Conservation (phyloP, 1,140 invertebrate species). For the Drosophila novamexicana region DNA sequence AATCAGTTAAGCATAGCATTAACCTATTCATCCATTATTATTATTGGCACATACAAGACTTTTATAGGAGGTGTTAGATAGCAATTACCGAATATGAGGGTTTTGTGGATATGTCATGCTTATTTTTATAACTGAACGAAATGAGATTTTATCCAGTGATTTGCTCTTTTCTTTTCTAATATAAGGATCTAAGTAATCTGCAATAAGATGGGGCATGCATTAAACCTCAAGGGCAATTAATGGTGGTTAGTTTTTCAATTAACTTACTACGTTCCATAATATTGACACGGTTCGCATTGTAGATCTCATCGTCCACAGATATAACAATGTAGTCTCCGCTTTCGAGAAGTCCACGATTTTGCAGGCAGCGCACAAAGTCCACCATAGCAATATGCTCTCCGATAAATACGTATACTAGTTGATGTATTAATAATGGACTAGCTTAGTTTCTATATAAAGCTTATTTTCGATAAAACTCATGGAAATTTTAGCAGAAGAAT, state of each 20-base stretch:
- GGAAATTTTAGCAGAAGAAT: background rate
- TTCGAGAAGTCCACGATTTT: slow-evolving; percentile 88
- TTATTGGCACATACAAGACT: slow-evolving; percentile 8
- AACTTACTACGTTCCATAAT: slow-evolving; percentile 88
- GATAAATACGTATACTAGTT: slow-evolving; percentile 93
- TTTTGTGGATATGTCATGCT: slow-evolving; percentile 90
- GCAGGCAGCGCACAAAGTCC: slow-evolving; percentile 90
- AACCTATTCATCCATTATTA: too few relatives aligned
- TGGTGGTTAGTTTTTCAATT: background rate
- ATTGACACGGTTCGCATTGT: slow-evolving; percentile 89
- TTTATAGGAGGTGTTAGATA: slow-evolving; percentile 59
- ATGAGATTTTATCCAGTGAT: slow-evolving; percentile 87
- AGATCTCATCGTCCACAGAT: slow-evolving; percentile 94
- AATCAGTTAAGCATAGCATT: too few relatives aligned
- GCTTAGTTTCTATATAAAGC: background rate
- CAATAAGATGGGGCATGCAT: slow-evolving; percentile 80
- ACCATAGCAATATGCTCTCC: slow-evolving; percentile 93
- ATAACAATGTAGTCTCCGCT: slow-evolving; percentile 93
- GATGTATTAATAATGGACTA: slow-evolving; percentile 60
- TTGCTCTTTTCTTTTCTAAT: slow-evolving; percentile 86
- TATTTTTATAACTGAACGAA: slow-evolving; percentile 89
- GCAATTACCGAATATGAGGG: slow-evolving; percentile 88
- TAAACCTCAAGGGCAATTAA: slow-evolving; percentile 44
- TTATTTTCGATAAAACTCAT: slow-evolving; percentile 13
- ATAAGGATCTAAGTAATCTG: slow-evolving; percentile 89